Base-by-base conservation (phyloP, 2,888 invertebrate genomes). In the Mycalesis mineus region DNA sequence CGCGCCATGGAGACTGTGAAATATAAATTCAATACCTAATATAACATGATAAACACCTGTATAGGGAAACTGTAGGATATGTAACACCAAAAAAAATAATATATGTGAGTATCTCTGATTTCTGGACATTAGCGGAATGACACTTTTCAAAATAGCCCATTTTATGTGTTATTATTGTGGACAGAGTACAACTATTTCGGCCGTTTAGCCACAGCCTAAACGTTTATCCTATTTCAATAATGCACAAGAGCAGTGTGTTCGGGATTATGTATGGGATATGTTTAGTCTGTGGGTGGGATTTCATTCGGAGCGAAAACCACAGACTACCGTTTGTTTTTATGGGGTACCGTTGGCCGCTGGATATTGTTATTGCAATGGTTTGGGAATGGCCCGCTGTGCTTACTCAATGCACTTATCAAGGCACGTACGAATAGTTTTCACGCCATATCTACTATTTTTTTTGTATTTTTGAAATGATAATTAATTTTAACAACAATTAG, bases 301-400 rank as follows among this genome's bases (percentile, higher is more conserved):
- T 74, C 74, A 74, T 75, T 70, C 70, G 67, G 69, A 70, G 70
- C 68, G 76, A 73, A 77, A 77, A 73, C 78, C 80, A 71, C 77
- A 73, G 65, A 68, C 70, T 65, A 79, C 81, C 74, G 82, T 84
- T 82, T 72, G 78, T 82, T 85, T 85, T 85, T 84, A 85, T 74
- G 84, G 77, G 70, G 17, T 65, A 64, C 70, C 70, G 74, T 79
- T 77, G 75, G 71, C 70, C 69, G 69, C 68, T 72, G 72, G 73
- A 75, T 71, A 82, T 72, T 74, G 83, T 83, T 84, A 84, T 83
- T 79, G 74, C 77, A 74, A 77, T 74, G 71, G 77, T 74, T 75
- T 65, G 65, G 64, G 65, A 71, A 82, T 76, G 68, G 75, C 72
- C 68, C 59, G 62, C 59, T 65, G 64, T 70, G 69, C 72, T 68